Conservation (phyloP, 2,797 vertebrate genomes). For the Atherinosoma microstoma region DNA sequence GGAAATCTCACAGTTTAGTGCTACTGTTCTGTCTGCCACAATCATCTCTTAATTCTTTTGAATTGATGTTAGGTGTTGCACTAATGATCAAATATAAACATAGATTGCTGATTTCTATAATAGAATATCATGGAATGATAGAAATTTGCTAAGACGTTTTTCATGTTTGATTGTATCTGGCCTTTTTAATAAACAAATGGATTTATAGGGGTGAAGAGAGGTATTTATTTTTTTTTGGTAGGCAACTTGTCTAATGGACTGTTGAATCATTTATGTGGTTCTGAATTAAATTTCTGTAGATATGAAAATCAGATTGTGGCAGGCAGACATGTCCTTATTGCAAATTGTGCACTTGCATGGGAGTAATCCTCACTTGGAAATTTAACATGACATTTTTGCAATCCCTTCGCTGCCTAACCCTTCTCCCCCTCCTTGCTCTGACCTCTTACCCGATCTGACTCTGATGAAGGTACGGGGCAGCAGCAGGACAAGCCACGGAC, state of each 20-base stretch:
- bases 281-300: neutral
- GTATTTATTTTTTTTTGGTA: neutral
- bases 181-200: neutral
- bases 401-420: conserved; percentile 17
- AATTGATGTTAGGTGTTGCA: neutral
- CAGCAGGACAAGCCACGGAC: conserved; percentile 93
- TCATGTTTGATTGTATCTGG: neutral
- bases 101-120: neutral
- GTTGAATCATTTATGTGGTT: neutral
- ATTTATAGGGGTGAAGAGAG: neutral
- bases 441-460: conserved; percentile 52
- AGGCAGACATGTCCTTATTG: conserved; percentile 10
- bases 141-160: neutral
- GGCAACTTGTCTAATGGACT: too few relatives aligned
- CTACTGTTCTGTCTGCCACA: conserved; percentile 21
- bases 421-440: conserved; percentile 21
- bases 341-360: conserved; percentile 53
- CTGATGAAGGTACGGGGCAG: conserved; percentile 90
- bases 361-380: conserved; percentile 24
- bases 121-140: neutral
- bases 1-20: conserved; percentile 16
- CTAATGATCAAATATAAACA: neutral
- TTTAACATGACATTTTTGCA: conserved; percentile 53
- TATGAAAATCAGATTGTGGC: conserved; percentile 11
- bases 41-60: neutral